Conservation (phyloP, 1,140 invertebrate species). For the Semibalanus balanoides region DNA sequence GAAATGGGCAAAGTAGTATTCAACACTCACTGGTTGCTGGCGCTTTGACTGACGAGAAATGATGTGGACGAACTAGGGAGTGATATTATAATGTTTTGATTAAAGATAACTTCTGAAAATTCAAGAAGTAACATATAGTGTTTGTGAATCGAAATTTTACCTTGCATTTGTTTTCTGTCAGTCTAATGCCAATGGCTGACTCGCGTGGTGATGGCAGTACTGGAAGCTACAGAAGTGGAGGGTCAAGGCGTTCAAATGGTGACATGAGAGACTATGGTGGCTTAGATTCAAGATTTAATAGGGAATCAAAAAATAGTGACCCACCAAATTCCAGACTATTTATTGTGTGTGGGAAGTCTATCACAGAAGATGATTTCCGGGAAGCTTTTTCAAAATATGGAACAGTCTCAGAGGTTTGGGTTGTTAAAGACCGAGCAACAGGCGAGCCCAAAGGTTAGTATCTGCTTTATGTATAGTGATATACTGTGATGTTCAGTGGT, state of each 20-base stretch:
- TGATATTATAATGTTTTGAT: too few species aligned
- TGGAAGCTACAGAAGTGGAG: neutral
- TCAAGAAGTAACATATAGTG: too few species aligned
- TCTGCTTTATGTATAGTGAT: neutral
- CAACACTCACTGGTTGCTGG: too few species aligned
- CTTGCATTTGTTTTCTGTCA: too few species aligned
- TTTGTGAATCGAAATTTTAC: too few species aligned
- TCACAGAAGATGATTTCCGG: slow-evolving; percentile 62
- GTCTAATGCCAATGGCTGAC: neutral
- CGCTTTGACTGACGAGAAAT: too few species aligned
- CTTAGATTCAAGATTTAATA: slow-evolving; percentile 15
- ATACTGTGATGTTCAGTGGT: neutral
- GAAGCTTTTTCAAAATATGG: slow-evolving; percentile 66
- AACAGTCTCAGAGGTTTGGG: slow-evolving; percentile 71
- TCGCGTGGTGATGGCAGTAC: neutral
- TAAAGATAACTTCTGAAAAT: too few species aligned
- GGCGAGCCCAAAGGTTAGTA: slow-evolving; percentile 68
- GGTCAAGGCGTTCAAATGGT: neutral
- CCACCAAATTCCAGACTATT: slow-evolving; percentile 74
- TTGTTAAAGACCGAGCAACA: slow-evolving; percentile 67
- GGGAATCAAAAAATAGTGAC: slow-evolving; percentile 42
- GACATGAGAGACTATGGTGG: slow-evolving; percentile 18
- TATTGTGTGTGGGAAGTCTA: slow-evolving; percentile 66
- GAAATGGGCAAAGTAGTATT: too few species aligned
- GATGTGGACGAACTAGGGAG: too few species aligned